phyloP scores from a whole-genome alignment of 1,140 invertebrate genomes.

The Anastatus disparis region DNA sequence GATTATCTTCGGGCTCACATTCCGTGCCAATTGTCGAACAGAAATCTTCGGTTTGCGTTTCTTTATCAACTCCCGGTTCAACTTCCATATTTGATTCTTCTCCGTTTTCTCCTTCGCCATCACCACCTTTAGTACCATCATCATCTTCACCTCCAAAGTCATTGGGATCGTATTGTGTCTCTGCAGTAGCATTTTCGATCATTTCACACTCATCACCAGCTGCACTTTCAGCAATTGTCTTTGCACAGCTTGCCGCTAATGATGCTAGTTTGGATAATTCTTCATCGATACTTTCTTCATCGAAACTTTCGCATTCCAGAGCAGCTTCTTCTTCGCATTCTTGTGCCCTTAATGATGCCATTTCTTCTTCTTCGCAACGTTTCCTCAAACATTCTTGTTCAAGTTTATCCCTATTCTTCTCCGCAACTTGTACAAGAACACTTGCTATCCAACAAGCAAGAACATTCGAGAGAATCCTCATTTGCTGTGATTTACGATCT shows the following conservation, averaged over 20 bases:
- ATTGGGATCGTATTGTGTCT: no score
- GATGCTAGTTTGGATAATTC: no score
- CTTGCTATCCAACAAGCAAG: conserved; percentile 60
- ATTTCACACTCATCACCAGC: conserved; percentile 1
- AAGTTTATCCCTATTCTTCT: conserved; percentile 45
- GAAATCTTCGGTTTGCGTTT: background rate
- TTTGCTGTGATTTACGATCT: conserved; percentile 57
- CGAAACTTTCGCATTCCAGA: conserved; percentile 4
- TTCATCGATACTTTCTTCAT: no score
- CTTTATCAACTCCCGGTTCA: no score
- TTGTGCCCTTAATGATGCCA: conserved; percentile 40
- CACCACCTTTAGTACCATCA: no score
- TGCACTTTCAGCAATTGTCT: no score
- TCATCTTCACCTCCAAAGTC: no score
- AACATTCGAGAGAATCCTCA: conserved; percentile 56
- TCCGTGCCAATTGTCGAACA: background rate
- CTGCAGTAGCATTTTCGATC: no score
- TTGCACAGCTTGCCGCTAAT: no score
- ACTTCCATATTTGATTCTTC: no score
- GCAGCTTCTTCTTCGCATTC: conserved; percentile 27
- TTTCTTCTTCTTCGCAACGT: conserved; percentile 29
- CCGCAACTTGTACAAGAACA: conserved; percentile 52
- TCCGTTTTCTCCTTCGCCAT: no score
- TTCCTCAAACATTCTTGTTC: conserved; percentile 43
- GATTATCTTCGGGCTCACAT: background rate